Conservation (phyloP, 2,797 vertebrate genomes). For the Scleropages formosus region DNA sequence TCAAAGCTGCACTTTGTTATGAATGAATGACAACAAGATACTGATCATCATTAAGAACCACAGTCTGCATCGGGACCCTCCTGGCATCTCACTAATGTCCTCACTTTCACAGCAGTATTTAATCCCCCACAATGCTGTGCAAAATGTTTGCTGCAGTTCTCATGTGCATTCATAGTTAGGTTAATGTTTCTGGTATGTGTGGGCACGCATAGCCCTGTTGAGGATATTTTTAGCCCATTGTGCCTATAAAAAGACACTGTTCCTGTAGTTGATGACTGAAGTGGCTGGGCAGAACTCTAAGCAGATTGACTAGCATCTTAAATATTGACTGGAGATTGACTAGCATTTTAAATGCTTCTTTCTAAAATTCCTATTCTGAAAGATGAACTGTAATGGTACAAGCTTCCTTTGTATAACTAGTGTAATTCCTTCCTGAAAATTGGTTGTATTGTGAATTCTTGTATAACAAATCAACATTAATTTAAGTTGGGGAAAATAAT, state of each 20-base stretch:
- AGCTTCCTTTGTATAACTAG: too few species aligned
- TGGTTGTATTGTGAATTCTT: too few species aligned
- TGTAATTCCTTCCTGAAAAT: too few species aligned
- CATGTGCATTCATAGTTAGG: slow-evolving; percentile 35
- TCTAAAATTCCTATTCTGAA: too few species aligned
- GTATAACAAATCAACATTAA: too few species aligned
- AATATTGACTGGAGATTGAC: too few species aligned
- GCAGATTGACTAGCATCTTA: too few species aligned
- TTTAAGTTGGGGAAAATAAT: not conserved
- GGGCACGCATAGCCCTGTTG: slow-evolving; percentile 41
- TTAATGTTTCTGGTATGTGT: not conserved
- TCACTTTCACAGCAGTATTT: not conserved
- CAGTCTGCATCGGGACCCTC: too few species aligned
- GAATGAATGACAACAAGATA: too few species aligned
- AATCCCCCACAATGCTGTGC: slow-evolving; percentile 5
- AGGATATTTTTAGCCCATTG: slow-evolving; percentile 63
- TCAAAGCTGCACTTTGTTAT: not conserved
- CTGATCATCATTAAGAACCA: too few species aligned
- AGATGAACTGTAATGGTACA: too few species aligned
- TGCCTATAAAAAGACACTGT: slow-evolving; percentile 75
- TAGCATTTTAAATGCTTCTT: too few species aligned
- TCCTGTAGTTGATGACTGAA: slow-evolving; percentile 57
- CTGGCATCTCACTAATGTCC: slow-evolving; percentile 37
- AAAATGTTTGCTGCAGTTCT: slow-evolving; percentile 53
- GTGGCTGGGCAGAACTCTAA: slow-evolving; percentile 39